Base-by-base conservation (phyloP, 2,113 vertebrate species). In the Stomatorhinus ivindoensis region DNA sequence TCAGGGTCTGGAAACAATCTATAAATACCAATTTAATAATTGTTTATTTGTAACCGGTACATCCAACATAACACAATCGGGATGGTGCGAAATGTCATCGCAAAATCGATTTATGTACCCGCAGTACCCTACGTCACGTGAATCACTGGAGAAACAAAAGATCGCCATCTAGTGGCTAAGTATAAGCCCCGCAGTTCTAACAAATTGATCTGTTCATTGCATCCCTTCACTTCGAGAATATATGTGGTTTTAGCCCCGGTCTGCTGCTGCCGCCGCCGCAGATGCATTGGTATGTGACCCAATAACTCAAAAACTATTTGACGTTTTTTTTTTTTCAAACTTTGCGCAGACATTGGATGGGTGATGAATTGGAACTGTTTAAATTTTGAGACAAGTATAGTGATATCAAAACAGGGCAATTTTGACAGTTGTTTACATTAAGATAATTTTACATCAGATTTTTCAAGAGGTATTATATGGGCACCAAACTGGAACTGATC, bases 81-180 rank as follows among this genome's bases (percentile, higher is more conserved):
- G 31, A 15, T 73, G 13, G 39, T 73, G 11, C 65, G 27, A 76
- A 76, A 76, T 39, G 11, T 35, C 69, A 76, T 39, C 1, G 13
- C 31, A 76, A 76, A 35, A 39, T 76, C 69, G 69, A 35, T 76
- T 35, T 76, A 73, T 76, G 69, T 39, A 76, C 69, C 69, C 69
- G 69, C 31, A 76, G 69, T 76, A 76, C 27, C 27, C 69, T 39
- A 39, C 73, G 35, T 42, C 73, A 76, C 73, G 42, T 19, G 35
- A 76, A 42, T 76, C 73, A 76, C 73, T 76, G 17, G 31, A 42
- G 73, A 19, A 87, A n/a, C 17, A 35, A 51, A 86, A 55, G 44
- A 83, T 35, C 50, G 50, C 50, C 85, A 24, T 46, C 86, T 13
- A 53, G 73, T 90, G 89, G 89, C 53, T 39, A 87, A 55, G 5